These are phyloP conservation scores for Calypte anna DNA, from an alignment of 2,113 vertebrate genomes.

Conservation along the genomic window DNA sequence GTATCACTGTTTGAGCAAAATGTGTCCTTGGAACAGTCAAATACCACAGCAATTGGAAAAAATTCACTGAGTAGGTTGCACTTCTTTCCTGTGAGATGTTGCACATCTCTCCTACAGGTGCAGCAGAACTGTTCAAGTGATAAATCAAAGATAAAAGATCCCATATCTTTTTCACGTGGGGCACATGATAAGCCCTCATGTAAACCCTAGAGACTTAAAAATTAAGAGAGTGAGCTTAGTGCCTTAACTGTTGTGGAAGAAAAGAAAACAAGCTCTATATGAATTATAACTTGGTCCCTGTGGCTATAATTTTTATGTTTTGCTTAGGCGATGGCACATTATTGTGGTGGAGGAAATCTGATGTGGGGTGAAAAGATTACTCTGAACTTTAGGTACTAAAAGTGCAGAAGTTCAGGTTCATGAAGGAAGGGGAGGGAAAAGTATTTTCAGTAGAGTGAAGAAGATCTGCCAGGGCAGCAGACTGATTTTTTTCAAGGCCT, in stretches of 20 bases:
- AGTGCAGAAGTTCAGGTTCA: background rate
- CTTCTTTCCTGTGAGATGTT: background rate
- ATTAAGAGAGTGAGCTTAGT: background rate
- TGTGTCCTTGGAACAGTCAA: background rate
- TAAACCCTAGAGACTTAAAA: background rate
- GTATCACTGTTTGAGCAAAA: background rate
- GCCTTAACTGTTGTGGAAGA: background rate
- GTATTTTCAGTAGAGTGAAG: background rate
- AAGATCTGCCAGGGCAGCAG: background rate
- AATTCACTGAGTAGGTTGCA: background rate
- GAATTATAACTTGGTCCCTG: background rate
- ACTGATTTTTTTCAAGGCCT: no score
- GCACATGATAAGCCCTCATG: fast-evolving
- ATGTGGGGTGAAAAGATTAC: background rate
- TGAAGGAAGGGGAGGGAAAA: background rate
- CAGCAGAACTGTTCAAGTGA: background rate
- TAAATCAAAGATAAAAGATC: background rate
- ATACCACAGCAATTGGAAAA: background rate
- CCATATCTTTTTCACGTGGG: background rate
- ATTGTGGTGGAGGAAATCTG: background rate
- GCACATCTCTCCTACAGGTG: background rate
- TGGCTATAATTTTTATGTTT: background rate
- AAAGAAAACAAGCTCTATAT: background rate
- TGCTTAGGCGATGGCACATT: background rate
- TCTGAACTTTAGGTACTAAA: background rate